phyloP scores from a whole-genome alignment of 2,888 invertebrate genomes.

The Cataglyphis rosenhaueri region DNA sequence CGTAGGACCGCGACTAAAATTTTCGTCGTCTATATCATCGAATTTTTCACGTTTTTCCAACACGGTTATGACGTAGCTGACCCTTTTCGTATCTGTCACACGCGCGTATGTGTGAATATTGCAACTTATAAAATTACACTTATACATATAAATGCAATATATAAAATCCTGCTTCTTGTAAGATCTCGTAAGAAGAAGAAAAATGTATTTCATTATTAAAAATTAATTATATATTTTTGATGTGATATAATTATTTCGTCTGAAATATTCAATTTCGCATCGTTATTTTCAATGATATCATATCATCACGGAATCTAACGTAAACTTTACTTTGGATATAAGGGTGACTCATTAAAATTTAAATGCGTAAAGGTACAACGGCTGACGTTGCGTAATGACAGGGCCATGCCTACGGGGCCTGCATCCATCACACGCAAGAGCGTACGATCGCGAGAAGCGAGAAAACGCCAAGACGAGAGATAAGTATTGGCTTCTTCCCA shows the following conservation, averaged over 20 bases:
- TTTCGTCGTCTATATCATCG: slow-evolving; percentile 13
- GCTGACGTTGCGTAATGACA: slow-evolving; percentile 32
- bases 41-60: slow-evolving; percentile 5
- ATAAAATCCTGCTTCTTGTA: background rate
- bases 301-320: background rate
- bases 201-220: background rate
- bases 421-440: slow-evolving; percentile 56
- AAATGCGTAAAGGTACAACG: slow-evolving; percentile 23
- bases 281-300: background rate
- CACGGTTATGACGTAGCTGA: background rate
- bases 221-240: background rate
- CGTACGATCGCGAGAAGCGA: slow-evolving; percentile 59
- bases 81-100: background rate
- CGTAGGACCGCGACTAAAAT: slow-evolving; percentile 8
- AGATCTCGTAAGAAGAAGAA: background rate
- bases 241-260: background rate
- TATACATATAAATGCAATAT: background rate
- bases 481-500: slow-evolving; percentile 66
- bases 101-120: background rate
- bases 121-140: background rate
- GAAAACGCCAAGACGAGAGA: slow-evolving; percentile 58
- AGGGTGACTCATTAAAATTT: background rate
- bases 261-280: background rate
- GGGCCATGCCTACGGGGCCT: slow-evolving; percentile 26
- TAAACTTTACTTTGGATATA: background rate